Base-by-base conservation (phyloP, 2,888 invertebrate species). In the Ornithoptera alexandrae region DNA sequence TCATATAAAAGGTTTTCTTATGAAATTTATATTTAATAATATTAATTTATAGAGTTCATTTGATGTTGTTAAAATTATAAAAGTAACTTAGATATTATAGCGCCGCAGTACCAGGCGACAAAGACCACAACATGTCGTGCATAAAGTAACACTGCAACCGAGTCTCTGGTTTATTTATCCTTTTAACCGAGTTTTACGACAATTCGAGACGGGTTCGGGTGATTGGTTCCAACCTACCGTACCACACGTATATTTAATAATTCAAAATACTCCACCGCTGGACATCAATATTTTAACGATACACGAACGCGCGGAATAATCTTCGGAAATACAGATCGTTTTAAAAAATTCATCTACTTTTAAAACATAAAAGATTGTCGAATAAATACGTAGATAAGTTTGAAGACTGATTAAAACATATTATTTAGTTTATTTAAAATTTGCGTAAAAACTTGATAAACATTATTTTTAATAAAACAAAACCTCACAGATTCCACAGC, bases 131-230 rank as follows among this genome's bases (percentile, higher is more conserved):
- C 15, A 60, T 24, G 60, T 18, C 36, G 24, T 30, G 24, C 18
- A 20, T 60, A 60, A 60, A 36, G 17, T 24, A 36, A 60, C 12
- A 60, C 36, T 62, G 20, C n/a, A 62, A 36, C 62, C 50, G 18
- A 56, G 12, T 53, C 56, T 20, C 24, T 36, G 18, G 50, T 61
- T 67, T 67, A 67, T 67, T 67, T 67, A 67, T 67, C 61, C 56
- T 42, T 46, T 59, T 22, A 39, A 24, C 22, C 65, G 39, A 17
- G 42, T 62, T 62, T 62, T 67, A 65, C 65, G 65, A 59, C 58
- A 65, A n/a, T 59, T 17, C 59, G n/a, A 58, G 58, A 63, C 46
- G 30, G n/a, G 63, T 63, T 63, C 62, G 63, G 68, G 63, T 68
- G 62, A 68, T 68, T 68, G 63, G 58, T 65, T 46, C 24, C 42